Evolutionary conservation across 2,888 invertebrate species (phyloP), one percentile per base, ranked within the genome.

Genomic region (Dusona sp.): DNA sequence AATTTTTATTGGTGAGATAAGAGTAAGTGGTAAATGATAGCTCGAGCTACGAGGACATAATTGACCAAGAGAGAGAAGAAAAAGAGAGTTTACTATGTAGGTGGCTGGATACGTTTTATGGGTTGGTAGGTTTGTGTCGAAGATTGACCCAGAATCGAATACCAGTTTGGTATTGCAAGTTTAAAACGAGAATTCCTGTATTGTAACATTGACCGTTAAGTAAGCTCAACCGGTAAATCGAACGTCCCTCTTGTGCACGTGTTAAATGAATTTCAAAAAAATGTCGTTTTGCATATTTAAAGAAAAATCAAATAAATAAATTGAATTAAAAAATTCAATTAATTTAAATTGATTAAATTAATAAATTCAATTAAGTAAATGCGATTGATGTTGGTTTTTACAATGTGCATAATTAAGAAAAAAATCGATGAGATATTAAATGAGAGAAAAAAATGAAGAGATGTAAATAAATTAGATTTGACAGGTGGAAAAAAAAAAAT

Each of bases 81-180:
- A 48, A 36, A 25, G 51, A 33, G 36, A 48, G 13, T 54, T 33
- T 29, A 33, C 33, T 9, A 77, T 38, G 68, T 70, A 29, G 79
- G 33, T 68, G 54, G 29, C n/a, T 42, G 16, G 65, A 13, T 33
- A 25, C 19, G 57, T 70, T 65, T 80, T 82, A 83, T 91, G 90
- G 92, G 93, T 93, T 92, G 92, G 90, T 91, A 91, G 92, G 91
- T 92, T 91, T 88, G 25, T 70, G 70, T 48, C 92, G 90, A 91
- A 89, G 90, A 70, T 77, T 92, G 93, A 90, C 94, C 93, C 90
- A 93, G 93, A 92, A 89, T 91, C 86, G 88, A 84, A 90, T 90
- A 93, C 93, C 93, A 91, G 92, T 92, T 92, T 92, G 90, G 91
- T 89, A 84, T 79, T 78, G 54, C 72, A 54, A 72, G 77, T 79